Evolutionary conservation across 2,113 vertebrate species (phyloP), one percentile per base, ranked within the genome.

Genomic region (Isichthys henryi): DNA sequence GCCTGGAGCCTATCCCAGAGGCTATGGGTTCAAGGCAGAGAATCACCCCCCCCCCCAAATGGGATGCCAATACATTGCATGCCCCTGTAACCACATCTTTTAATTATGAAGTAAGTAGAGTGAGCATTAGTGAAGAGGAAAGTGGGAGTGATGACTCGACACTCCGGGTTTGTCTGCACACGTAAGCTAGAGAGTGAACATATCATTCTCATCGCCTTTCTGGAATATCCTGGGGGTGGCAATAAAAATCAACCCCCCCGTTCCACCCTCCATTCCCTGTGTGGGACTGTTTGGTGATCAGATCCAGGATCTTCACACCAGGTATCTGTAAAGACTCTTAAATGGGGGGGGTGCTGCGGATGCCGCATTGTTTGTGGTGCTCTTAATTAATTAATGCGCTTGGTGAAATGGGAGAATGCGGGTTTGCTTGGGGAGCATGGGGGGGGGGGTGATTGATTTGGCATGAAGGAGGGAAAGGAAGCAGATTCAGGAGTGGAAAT

Each of bases 351-450:
- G 52, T 17, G 91, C 91, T 92, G 91, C 7, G 58, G 87, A 27
- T 45, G 58, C 86, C 83, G 49, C 35, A 62, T 88, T 66, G 88
- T 89, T 91, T 77, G 90, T 88, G 90, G 35, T 5, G 43, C 91
- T 91, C 23, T 66, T 66, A 66, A 66, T 92, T 93, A 92, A 93
- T 92, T 92, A 92, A 92, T 56, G 86, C 82, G 35, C 70, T 13
- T 70, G 82, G 23, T 4, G 11, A 27, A 80, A 89, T 89, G 43
- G 88, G 66, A 77, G 3, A 90, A 27, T 39, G 31, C 27, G 31
- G 35, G 74, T 17, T 35, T 35, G 74, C 74, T 39, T 77, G 35
- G 80, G 85, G 86, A 39, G 50, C 7, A 77, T 31, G 88, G 27
- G 46, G 39, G n/a, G 70, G 50, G 27, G 62, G 45, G 85, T 92